These are phyloP conservation scores for Phyllopteryx taeniolatus DNA, from an alignment of 2,113 vertebrate genomes.

Conservation along the genomic window DNA sequence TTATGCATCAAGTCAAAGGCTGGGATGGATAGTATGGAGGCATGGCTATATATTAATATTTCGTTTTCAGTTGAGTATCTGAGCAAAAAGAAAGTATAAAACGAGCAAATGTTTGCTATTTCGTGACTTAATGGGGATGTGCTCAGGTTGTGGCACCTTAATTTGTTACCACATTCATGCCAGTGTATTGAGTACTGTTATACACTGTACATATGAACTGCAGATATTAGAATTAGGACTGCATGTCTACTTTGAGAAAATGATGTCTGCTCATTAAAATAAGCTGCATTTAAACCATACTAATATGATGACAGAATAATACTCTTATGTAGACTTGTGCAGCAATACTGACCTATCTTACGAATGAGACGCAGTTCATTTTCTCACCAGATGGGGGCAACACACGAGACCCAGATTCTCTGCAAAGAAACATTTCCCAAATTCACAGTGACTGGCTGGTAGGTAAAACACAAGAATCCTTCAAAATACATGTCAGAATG, in stretches of 20 bases:
- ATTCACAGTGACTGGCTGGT: slow-evolving; percentile 2
- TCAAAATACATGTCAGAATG: slow-evolving; percentile 22
- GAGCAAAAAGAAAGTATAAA: neutral
- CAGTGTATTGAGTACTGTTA: neutral
- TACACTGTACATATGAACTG: neutral
- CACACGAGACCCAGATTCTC: slow-evolving; percentile 32
- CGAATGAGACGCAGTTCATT: slow-evolving; percentile 16
- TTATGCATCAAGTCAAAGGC: too few relatives aligned
- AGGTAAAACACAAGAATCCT: neutral
- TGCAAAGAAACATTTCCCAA: slow-evolving; percentile 10
- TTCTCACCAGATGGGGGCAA: slow-evolving; percentile 68
- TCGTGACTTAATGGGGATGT: neutral
- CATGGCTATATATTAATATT: too few relatives aligned
- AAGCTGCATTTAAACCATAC: neutral
- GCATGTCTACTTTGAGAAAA: neutral
- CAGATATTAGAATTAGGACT: neutral
- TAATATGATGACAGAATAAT: neutral
- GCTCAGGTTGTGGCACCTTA: neutral
- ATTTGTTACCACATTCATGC: neutral
- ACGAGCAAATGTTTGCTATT: neutral
- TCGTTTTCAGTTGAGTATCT: neutral
- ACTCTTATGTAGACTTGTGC: neutral
- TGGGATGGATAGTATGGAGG: too few relatives aligned
- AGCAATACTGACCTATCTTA: neutral
- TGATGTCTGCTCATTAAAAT: neutral